Conservation (phyloP, 2,888 invertebrate species). For the Heliothis peltigera region DNA sequence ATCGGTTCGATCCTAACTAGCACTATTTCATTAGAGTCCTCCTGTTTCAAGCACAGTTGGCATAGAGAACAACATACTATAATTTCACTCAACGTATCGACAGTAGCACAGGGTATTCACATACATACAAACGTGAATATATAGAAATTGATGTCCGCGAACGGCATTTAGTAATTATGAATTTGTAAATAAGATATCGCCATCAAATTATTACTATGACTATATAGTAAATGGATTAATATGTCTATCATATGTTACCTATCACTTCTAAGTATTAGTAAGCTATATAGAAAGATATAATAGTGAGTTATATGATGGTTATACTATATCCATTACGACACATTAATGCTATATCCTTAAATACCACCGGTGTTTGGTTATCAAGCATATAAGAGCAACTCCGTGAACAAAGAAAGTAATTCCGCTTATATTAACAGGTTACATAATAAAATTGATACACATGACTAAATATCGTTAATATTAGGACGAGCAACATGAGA, state of each 20-base stretch:
- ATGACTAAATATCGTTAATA: constrained; percentile 22
- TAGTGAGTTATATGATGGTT: background rate
- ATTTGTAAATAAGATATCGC: no score
- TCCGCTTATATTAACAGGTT: constrained; percentile 17
- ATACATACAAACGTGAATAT: background rate
- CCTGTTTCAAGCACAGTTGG: background rate
- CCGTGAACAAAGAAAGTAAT: constrained; percentile 8
- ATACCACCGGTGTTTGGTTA: constrained; percentile 19
- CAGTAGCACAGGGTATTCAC: background rate
- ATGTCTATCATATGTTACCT: no score
- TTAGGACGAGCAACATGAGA: constrained; percentile 61
- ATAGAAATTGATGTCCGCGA: background rate
- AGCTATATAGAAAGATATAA: background rate
- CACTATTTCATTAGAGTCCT: background rate
- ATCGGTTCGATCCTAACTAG: background rate
- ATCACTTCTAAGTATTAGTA: no score
- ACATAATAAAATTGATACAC: constrained; percentile 29
- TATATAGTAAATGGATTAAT: no score
- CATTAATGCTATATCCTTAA: background rate
- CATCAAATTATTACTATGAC: no score
- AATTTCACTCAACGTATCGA: background rate
- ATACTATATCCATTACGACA: background rate
- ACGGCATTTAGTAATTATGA: no score
- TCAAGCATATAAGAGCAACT: constrained; percentile 28
- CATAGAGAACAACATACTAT: background rate